Conservation (phyloP, 1,140 invertebrate species). For the Andrena cerasifolii region DNA sequence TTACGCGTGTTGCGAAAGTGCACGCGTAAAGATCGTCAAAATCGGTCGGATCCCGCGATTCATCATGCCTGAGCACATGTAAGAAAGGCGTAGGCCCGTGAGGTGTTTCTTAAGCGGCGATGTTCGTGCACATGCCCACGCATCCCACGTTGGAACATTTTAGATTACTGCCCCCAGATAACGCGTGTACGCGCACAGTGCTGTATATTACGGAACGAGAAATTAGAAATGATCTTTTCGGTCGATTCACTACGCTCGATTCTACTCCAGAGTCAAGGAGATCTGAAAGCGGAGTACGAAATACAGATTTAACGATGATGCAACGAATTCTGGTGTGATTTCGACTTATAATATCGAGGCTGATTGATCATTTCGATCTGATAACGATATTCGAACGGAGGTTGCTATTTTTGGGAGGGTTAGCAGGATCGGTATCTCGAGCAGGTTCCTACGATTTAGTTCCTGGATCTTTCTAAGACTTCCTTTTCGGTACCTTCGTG, state of each 20-base stretch:
- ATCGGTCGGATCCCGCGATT: conserved; percentile 49
- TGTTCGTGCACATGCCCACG: conserved; percentile 53
- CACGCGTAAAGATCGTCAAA: conserved; percentile 34
- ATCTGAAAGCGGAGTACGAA: too few relatives aligned
- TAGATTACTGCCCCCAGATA: conserved; percentile 60
- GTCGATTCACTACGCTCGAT: not conserved
- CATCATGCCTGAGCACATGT: conserved; percentile 47
- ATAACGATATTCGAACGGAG: too few relatives aligned
- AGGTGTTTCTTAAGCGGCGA: conserved; percentile 61
- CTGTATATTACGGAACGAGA: conserved; percentile 12
- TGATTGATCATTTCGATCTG: too few relatives aligned
- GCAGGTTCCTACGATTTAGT: not conserved
- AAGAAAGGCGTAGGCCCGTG: conserved; percentile 59
- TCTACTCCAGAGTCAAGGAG: too few relatives aligned
- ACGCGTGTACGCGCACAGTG: conserved; percentile 30
- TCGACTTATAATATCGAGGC: too few relatives aligned
- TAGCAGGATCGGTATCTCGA: not conserved
- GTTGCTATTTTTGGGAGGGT: too few relatives aligned
- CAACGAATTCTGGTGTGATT: too few relatives aligned
- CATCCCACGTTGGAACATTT: conserved; percentile 51
- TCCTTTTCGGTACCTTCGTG: not conserved
- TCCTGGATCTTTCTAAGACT: not conserved
- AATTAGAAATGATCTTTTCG: conserved; percentile 22
- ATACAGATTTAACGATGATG: too few relatives aligned
- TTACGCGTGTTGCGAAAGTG: conserved; percentile 26